A percentile compares a stretch with the other conserved stretches of the same genome.
phyloP scores from a whole-genome alignment of 2,888 invertebrate species.

The Miltochrista miniata region DNA sequence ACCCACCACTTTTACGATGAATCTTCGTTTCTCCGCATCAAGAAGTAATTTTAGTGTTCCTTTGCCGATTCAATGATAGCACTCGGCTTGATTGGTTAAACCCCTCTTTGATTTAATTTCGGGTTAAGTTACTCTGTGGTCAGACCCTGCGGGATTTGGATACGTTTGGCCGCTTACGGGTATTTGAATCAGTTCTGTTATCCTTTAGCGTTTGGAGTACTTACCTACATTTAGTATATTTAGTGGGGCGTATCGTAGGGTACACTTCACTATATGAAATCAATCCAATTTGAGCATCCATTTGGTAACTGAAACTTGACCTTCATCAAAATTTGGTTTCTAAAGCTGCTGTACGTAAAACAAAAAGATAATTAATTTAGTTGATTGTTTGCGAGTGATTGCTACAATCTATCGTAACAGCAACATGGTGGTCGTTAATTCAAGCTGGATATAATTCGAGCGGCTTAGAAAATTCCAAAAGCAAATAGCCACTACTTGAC shows the following conservation, averaged over 20 bases:
- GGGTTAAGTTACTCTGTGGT: conserved; percentile 80
- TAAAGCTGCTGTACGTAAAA: too few species aligned
- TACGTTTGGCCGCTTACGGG: conserved; percentile 49
- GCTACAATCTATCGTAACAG: too few species aligned
- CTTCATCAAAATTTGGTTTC: too few species aligned
- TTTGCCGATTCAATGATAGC: conserved; percentile 84
- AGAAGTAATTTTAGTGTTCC: conserved; percentile 84
- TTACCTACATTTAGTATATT: conserved; percentile 15
- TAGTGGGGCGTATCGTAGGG: not conserved
- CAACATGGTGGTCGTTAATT: too few species aligned
- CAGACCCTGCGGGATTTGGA: conserved; percentile 69
- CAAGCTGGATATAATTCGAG: too few species aligned
- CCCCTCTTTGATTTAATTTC: conserved; percentile 83
- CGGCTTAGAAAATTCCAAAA: too few species aligned
- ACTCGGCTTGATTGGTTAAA: conserved; percentile 82
- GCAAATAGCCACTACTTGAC: too few species aligned
- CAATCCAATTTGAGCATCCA: not conserved
- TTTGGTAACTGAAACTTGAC: not conserved
- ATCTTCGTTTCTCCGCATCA: conserved; percentile 84
- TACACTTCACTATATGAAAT: conserved; percentile 19
- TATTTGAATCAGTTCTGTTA: conserved; percentile 57
- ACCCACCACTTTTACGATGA: conserved; percentile 82
- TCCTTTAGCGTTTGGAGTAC: conserved; percentile 36
- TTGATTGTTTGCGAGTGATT: too few species aligned
- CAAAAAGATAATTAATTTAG: too few species aligned